Percentiles rank a stretch among this genome's conserved stretches.
Evolutionary conservation across 2,888 invertebrate genomes (phyloP).

Genomic region (Peribatodes rhomboidaria): DNA sequence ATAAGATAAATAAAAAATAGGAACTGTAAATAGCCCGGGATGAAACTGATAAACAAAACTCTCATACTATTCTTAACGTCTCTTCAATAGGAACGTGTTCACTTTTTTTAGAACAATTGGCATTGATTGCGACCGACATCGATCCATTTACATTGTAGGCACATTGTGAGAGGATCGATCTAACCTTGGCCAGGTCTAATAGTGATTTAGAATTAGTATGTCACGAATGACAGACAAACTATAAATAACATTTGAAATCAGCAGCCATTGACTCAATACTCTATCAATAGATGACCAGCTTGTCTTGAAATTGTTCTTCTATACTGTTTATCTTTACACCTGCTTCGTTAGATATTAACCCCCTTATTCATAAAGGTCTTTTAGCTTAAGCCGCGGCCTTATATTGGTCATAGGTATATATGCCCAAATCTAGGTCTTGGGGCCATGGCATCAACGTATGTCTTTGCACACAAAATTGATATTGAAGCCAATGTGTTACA

Average conservation of each 20-base stretch:
- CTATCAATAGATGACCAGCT: neutral
- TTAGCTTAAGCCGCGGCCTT: no score
- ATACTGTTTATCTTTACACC: neutral
- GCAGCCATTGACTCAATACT: slow-evolving; percentile 6
- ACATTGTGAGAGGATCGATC: neutral
- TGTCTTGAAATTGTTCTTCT: neutral
- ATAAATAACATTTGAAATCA: slow-evolving; percentile 30
- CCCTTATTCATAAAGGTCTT: no score
- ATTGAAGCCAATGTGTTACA: no score
- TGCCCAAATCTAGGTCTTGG: no score
- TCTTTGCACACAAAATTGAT: no score
- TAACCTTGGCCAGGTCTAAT: slow-evolving; percentile 17
- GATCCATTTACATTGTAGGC: slow-evolving; percentile 7
- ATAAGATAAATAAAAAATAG: no score
- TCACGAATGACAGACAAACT: slow-evolving; percentile 56
- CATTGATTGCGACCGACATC: neutral
- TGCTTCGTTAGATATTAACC: neutral
- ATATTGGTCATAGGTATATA: no score
- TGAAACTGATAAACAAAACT: no score
- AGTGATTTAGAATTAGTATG: slow-evolving; percentile 51
- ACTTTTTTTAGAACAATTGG: slow-evolving; percentile 6
- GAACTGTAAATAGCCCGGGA: no score
- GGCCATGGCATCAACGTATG: no score
- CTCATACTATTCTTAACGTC: neutral
- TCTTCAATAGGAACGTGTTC: neutral